Base-by-base conservation (phyloP, 2,797 vertebrate genomes). In the Lates japonicus region DNA sequence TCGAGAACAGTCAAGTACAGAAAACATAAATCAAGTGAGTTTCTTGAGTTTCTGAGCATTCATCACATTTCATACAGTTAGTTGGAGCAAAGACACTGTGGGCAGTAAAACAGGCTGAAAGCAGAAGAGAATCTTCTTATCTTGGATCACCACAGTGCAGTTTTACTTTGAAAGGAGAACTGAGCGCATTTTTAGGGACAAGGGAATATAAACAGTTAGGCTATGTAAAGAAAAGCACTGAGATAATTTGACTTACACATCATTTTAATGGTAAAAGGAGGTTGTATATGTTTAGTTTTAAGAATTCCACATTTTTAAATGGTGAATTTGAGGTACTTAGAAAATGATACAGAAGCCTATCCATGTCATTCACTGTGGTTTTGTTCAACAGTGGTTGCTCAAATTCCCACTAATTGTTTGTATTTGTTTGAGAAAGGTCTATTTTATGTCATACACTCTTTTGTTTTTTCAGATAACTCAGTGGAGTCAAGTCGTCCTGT, bases 401-500 rank as follows among this genome's bases (percentile, higher is more conserved):
- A 25, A 29, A 39, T 33, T 9, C 3, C 20, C 0, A 51, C 1
- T 11, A 16, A n/a, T 51, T 58, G 14, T 51, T 70, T 54, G 60
- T 37, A 3, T 68, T 35, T 55, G 3, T 49, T 68, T 42, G 17
- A 37, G 33, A 58, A 60, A 37, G 3, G 39, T 66, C 19, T 29
- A 2, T 7, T 48, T n/a, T 14, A 39, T 79, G 71, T 72, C 67
- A 74, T 82, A 4, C 11, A 1, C 10, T 91, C 22, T 92, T 89
- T 87, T 66, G 60, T 79, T 86, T 42, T 29, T 73, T 74, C 92
- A 99, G 98, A 99, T 87, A 97, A 95, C 91, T 84, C 95, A 49
- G 90, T 93, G 88, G 98, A 99, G 90, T 82, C 96, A 55, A 91
- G 90, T 79, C 97, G 96, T 71, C 93, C 97, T 10, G 88, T 90